phyloP scores from a whole-genome alignment of 2,113 vertebrate species.

The Panthera tigris region DNA sequence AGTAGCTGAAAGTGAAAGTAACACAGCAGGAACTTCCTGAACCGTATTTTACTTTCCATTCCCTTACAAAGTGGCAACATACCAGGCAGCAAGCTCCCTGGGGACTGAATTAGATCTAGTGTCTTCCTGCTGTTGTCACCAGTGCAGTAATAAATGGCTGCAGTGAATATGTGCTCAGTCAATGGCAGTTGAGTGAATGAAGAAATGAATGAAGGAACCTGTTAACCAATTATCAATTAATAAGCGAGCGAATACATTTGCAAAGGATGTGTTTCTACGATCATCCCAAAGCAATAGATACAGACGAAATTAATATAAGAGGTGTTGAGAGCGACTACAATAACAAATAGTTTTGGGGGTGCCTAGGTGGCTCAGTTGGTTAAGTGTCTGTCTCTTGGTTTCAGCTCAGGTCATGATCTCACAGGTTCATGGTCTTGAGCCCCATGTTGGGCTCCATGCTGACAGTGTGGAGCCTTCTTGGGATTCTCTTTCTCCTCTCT shows the following conservation, averaged over 20 bases:
- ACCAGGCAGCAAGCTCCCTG: neutral
- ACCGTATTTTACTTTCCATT: neutral
- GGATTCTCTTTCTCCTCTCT: neutral
- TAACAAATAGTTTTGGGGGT: neutral
- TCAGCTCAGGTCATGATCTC: neutral
- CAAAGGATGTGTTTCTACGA: neutral
- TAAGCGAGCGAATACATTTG: neutral
- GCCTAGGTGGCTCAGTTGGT: neutral
- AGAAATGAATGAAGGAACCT: neutral
- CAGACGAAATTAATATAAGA: neutral
- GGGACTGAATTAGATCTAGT: neutral
- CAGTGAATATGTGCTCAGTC: neutral
- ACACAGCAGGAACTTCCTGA: neutral
- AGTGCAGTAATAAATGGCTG: neutral
- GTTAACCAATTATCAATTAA: neutral
- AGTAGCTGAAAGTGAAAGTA: neutral
- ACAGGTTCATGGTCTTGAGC: neutral
- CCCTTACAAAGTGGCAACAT: neutral
- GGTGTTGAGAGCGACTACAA: neutral
- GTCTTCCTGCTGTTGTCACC: neutral
- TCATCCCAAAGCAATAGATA: neutral
- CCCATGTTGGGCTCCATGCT: neutral
- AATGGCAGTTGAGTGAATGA: neutral
- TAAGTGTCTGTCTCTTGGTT: neutral
- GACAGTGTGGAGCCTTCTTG: neutral